These are phyloP conservation scores for Ganaspis brasiliensis DNA, from an alignment of 2,888 invertebrate genomes.

Conservation along the genomic window DNA sequence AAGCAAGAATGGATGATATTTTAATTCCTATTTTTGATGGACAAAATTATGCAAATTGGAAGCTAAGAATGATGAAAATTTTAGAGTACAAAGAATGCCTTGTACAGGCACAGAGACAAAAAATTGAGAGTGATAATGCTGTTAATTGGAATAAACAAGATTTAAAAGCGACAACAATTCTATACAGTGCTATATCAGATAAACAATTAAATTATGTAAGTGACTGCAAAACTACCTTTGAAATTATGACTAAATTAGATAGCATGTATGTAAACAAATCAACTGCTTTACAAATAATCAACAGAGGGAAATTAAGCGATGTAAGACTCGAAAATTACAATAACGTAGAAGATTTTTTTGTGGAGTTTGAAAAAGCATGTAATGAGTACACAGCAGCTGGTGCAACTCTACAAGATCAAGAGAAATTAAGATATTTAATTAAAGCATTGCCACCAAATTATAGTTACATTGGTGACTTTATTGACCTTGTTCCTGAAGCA, in stretches of 20 bases:
- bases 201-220: constrained; percentile 57
- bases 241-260: constrained; percentile 57
- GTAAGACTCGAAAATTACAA: constrained; percentile 24
- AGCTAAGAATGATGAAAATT: constrained; percentile 50
- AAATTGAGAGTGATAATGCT: constrained; percentile 19
- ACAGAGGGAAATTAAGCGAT: constrained; percentile 54
- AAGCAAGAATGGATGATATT: constrained; percentile 49
- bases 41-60: constrained; percentile 55
- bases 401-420: constrained; percentile 55
- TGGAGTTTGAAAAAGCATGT: constrained; percentile 61
- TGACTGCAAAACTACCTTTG: constrained; percentile 52
- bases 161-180: constrained; percentile 56
- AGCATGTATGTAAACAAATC: constrained; percentile 58
- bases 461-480: constrained; percentile 63
- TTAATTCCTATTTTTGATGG: constrained; percentile 53
- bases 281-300: constrained; percentile 58
- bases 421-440: constrained; percentile 64
- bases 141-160: constrained; percentile 53
- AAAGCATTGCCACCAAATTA: constrained; percentile 60
- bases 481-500: constrained; percentile 60
- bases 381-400: constrained; percentile 64
- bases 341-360: constrained; percentile 57
- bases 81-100: constrained; percentile 57
- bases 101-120: constrained; percentile 48
- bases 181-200: constrained; percentile 53